These are phyloP conservation scores for Holothuria glaberrima DNA, from an alignment of 35 echinoderm and acorn worm genomes.

Conservation along the genomic window DNA sequence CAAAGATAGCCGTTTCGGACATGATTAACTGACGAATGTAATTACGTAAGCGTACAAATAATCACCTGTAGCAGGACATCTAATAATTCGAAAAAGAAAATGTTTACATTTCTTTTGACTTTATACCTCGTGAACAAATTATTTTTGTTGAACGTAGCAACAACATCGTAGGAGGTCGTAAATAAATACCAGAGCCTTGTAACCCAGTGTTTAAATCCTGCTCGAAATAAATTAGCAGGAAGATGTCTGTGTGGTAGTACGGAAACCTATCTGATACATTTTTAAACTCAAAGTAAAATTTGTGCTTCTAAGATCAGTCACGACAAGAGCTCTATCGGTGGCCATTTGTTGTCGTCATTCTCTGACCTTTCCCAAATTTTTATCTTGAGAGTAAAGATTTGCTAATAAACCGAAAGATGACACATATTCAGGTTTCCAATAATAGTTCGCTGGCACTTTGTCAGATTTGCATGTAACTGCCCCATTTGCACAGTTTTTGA, in stretches of 20 bases:
- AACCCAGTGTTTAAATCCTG: no score
- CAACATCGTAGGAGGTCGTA: neutral
- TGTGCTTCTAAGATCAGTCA: no score
- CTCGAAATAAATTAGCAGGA: no score
- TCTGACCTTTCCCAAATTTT: no score
- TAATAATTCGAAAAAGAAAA: conserved; percentile 17
- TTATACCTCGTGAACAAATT: conserved; percentile 27
- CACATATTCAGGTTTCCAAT: neutral
- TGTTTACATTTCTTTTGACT: conserved; percentile 30
- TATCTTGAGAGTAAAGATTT: no score
- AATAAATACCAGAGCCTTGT: neutral
- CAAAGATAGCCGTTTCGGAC: neutral
- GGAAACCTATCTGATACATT: no score
- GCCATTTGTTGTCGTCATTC: no score
- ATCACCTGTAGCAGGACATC: neutral
- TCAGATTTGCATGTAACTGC: neutral
- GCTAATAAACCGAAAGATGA: no score
- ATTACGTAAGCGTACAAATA: conserved; percentile 23
- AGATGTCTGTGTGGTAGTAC: no score
- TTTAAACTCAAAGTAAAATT: no score
- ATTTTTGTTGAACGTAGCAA: conserved; percentile 3
- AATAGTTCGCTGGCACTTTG: conserved; percentile 6
- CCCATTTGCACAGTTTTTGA: conserved; percentile 15
- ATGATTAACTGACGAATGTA: conserved; percentile 25
- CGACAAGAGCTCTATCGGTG: no score